A percentile compares a stretch with the other conserved stretches of the same genome.
phyloP scores from a whole-genome alignment of 2,797 vertebrate genomes.

The Arctocebus calabarensis region DNA sequence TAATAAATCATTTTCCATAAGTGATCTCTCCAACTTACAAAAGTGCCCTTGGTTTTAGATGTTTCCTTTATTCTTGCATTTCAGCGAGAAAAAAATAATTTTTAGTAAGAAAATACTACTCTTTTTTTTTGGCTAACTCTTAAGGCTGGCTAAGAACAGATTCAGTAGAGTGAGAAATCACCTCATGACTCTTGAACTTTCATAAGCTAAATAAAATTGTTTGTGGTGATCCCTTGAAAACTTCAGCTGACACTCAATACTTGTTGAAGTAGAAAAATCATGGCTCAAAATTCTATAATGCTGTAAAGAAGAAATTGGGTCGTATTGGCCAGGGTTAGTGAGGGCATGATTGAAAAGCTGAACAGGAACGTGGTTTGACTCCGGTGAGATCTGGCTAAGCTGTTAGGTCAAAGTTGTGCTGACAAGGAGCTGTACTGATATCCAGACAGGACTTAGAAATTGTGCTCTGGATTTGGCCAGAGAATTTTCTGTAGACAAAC shows the following conservation, averaged over 20 bases:
- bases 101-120: slow-evolving; percentile 59
- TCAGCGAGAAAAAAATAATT: slow-evolving; percentile 52
- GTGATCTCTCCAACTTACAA: not conserved
- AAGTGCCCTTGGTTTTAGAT: not conserved
- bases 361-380: slow-evolving; percentile 64
- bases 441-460: slow-evolving; percentile 3
- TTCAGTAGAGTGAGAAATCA: slow-evolving; percentile 75
- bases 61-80: slow-evolving; percentile 39
- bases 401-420: slow-evolving; percentile 75
- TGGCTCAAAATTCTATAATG: slow-evolving; percentile 72
- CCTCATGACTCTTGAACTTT: slow-evolving; percentile 72
- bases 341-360: slow-evolving; percentile 76
- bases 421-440: slow-evolving; percentile 51
- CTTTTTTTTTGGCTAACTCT: slow-evolving; percentile 31
- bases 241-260: slow-evolving; percentile 69
- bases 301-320: slow-evolving; percentile 79
- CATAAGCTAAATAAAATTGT: slow-evolving; percentile 80
- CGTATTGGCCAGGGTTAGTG: slow-evolving; percentile 70
- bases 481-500: slow-evolving; percentile 4
- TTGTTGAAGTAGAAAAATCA: slow-evolving; percentile 79
- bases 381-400: slow-evolving; percentile 69
- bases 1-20: slow-evolving; percentile 33
- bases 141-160: slow-evolving; percentile 67
- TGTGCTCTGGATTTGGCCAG: not conserved
- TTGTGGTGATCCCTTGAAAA: slow-evolving; percentile 78